Percentiles rank a stretch among this genome's conserved stretches.
Evolutionary conservation across 1,140 invertebrate species (phyloP).

Genomic region (Battus philenor): DNA sequence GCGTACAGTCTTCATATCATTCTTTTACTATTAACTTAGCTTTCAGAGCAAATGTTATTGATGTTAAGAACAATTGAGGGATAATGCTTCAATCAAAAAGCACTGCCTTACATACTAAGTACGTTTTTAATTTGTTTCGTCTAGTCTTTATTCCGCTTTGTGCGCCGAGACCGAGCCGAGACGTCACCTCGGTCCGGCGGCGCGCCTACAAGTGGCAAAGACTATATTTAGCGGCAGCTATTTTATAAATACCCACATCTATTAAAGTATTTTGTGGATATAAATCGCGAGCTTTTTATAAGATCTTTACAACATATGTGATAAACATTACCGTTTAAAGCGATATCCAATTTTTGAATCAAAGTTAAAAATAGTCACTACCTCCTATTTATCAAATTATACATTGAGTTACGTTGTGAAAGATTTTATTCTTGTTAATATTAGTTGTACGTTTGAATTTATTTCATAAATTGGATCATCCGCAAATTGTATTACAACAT

Average conservation of each 20-base stretch:
- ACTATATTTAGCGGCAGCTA: constrained; percentile 47
- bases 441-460: constrained; percentile 8
- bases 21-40: constrained; percentile 28
- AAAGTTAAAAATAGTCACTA: constrained; percentile 25
- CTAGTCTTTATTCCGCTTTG: constrained; percentile 33
- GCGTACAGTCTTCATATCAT: constrained; percentile 60
- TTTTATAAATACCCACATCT: constrained; percentile 33
- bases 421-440: constrained; percentile 51
- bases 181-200: constrained; percentile 40
- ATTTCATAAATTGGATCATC: constrained; percentile 59
- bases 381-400: constrained; percentile 30
- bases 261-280: constrained; percentile 37
- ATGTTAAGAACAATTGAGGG: constrained; percentile 25
- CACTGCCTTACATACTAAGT: constrained; percentile 69
- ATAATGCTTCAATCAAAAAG: constrained; percentile 45
- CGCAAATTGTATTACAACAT: constrained; percentile 36
- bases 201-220: constrained; percentile 26
- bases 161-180: constrained; percentile 20
- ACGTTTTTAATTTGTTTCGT: constrained; percentile 38
- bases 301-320: constrained; percentile 63
- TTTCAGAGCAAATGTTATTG: constrained; percentile 20
- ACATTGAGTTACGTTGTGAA: constrained; percentile 40
- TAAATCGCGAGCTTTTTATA: constrained; percentile 62
- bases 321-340: constrained; percentile 38
- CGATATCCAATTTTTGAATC: constrained; percentile 57